Base-by-base conservation (phyloP, 2,888 invertebrate genomes). In the Acrobasis consociella region DNA sequence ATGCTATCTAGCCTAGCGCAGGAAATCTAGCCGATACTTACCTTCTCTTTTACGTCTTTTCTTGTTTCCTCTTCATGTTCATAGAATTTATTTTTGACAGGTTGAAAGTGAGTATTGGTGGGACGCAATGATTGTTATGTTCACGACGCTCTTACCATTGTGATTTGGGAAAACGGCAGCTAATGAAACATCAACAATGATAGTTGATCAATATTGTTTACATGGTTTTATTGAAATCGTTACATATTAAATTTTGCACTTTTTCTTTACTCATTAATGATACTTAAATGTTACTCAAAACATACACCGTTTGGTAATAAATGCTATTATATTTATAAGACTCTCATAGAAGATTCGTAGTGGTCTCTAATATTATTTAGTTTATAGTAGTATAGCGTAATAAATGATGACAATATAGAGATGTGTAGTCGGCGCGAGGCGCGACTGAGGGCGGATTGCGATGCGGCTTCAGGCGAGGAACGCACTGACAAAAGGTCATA, bases 231-330 rank as follows among this genome's bases (percentile, higher is more conserved):
- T 91, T 91, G 88, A 90, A 90, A 87, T 85, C 86, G 83, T 89
- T 91, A 91, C 91, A 91, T 90, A 87, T 81, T 89, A 87, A 92
- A 90, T 91, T 92, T 92, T 92, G 91, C 91, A 91, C 91, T 91
- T 89, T 86, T 83, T 81, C 77, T 85, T 89, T 87, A 88, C 77
- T 86, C 82, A 80, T 85, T 82, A 86, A 86, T 80, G 83, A 83
- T 85, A 85, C 87, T 87, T 89, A 87, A 79, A 85, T 78, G 83
- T 87, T 90, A 89, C 82, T 90, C 87, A 87, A 91, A 90, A 91
- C 89, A 83, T 89, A 88, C 87, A 89, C 88, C 86, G 76, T 90
- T 91, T 90, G 91, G 90, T 91, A 90, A 89, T 92, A 92, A 92
- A 92, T 92, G 92, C 92, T 91, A 90, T 90, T 82, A 82, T 87